These are phyloP conservation scores for Poecilia gillii DNA, from an alignment of 2,797 vertebrate genomes.

Conservation along the genomic window DNA sequence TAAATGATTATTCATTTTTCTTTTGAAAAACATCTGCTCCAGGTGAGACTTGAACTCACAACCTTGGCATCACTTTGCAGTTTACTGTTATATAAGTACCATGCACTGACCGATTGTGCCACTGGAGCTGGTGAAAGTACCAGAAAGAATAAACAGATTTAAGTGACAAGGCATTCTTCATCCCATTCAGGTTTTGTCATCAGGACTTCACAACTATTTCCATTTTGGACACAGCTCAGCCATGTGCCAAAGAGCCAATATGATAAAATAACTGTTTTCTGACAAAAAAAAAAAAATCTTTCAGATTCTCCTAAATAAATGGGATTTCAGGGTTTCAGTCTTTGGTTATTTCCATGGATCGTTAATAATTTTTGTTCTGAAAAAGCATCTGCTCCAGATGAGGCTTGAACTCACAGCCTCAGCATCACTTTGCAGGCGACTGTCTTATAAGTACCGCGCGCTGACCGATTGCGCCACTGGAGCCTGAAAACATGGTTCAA, in stretches of 20 bases:
- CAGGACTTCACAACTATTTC: not conserved
- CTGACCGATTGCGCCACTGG: not conserved
- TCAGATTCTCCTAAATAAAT: too few species aligned
- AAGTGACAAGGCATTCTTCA: not conserved
- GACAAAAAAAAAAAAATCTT: too few species aligned
- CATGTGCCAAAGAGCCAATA: not conserved
- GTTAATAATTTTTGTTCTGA: too few species aligned
- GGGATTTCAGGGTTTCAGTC: too few species aligned
- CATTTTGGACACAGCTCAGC: not conserved
- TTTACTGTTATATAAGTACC: not conserved
- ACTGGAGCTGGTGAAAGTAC: not conserved
- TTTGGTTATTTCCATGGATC: too few species aligned
- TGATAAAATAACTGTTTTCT: too few species aligned
- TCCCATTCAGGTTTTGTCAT: not conserved
- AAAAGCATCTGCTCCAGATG: not conserved
- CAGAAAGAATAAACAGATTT: too few species aligned
- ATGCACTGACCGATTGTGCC: not conserved
- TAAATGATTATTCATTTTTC: not conserved
- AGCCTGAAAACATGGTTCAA: not conserved
- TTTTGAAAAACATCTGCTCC: not conserved
- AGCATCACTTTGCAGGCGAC: too few species aligned
- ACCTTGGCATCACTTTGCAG: not conserved
- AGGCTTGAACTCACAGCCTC: not conserved
- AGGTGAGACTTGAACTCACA: not conserved
- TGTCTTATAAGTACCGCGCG: not conserved